These are phyloP conservation scores for Oryzias sinensis DNA, from an alignment of 2,797 vertebrate species.

Conservation along the genomic window DNA sequence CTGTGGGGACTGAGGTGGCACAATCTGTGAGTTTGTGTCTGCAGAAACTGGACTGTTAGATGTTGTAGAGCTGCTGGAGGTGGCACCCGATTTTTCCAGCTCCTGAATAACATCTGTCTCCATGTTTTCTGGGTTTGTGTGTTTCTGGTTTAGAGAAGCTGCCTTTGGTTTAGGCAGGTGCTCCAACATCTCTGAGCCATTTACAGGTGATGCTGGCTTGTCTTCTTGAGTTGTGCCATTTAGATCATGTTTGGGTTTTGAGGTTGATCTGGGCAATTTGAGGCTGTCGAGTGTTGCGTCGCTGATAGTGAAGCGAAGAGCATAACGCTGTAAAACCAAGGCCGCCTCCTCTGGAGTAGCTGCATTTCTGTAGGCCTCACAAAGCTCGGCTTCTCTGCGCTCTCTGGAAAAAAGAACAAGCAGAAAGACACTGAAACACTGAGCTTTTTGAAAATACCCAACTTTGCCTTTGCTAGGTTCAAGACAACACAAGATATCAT, in stretches of 20 bases:
- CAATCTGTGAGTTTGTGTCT: conserved; percentile 27
- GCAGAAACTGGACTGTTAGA: conserved; percentile 9
- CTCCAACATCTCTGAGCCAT: conserved; percentile 20
- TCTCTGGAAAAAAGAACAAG: conserved; percentile 74
- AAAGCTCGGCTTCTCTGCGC: conserved; percentile 88
- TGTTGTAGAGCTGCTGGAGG: conserved; percentile 11
- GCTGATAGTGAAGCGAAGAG: conserved; percentile 95
- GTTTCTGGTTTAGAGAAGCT: conserved; percentile 6
- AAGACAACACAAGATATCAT: background rate
- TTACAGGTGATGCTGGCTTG: conserved; percentile 5
- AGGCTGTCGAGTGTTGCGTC: conserved; percentile 93
- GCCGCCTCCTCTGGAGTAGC: conserved; percentile 89
- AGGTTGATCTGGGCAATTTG: conserved; percentile 88
- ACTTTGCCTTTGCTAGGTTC: background rate
- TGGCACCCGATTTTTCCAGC: conserved; percentile 8
- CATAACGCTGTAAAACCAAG: conserved; percentile 89
- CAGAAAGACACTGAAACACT: background rate
- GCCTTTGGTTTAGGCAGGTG: conserved; percentile 23
- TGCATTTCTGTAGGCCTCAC: conserved; percentile 89
- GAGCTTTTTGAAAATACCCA: background rate
- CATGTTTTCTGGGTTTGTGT: conserved; percentile 13
- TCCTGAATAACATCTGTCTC: conserved; percentile 5
- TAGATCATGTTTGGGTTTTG: conserved; percentile 49
- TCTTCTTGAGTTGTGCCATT: conserved; percentile 23
- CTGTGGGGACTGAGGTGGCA: conserved; percentile 27